These are phyloP conservation scores for Protaetia brevitarsis DNA, from an alignment of 1,140 invertebrate species.

Conservation along the genomic window DNA sequence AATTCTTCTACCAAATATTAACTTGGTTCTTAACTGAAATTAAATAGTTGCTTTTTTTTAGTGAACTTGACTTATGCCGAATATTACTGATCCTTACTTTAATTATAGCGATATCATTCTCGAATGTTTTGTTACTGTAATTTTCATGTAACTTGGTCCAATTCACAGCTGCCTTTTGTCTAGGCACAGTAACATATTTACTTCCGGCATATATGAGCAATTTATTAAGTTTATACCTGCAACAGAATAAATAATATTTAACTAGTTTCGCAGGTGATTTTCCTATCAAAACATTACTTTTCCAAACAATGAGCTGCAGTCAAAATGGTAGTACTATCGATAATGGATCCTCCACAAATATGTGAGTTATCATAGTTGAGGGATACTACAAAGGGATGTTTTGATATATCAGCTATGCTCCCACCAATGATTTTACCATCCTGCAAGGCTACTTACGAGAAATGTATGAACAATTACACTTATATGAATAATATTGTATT, in stretches of 20 bases:
- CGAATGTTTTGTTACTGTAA: background rate
- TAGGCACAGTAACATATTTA: background rate
- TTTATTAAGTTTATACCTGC: background rate
- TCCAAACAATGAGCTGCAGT: conserved; percentile 29
- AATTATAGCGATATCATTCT: background rate
- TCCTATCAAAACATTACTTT: background rate
- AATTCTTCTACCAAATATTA: background rate
- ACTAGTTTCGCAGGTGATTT: background rate
- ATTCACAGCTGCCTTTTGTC: background rate
- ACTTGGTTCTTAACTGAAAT: background rate
- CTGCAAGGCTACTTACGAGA: no score
- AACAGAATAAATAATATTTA: background rate
- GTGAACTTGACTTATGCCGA: background rate
- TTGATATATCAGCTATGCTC: conserved; percentile 48
- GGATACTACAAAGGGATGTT: conserved; percentile 58
- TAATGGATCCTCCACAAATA: conserved; percentile 30
- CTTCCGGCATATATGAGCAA: background rate
- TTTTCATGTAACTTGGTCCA: background rate
- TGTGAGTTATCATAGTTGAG: conserved; percentile 38
- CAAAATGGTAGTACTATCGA: conserved; percentile 1
- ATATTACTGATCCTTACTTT: no score
- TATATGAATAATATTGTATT: no score
- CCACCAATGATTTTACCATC: conserved; percentile 56
- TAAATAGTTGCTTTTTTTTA: background rate
- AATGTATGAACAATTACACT: no score